Evolutionary conservation across 2,797 vertebrate genomes (phyloP).

Genomic region (Sternarchorhynchus goeldii): DNA sequence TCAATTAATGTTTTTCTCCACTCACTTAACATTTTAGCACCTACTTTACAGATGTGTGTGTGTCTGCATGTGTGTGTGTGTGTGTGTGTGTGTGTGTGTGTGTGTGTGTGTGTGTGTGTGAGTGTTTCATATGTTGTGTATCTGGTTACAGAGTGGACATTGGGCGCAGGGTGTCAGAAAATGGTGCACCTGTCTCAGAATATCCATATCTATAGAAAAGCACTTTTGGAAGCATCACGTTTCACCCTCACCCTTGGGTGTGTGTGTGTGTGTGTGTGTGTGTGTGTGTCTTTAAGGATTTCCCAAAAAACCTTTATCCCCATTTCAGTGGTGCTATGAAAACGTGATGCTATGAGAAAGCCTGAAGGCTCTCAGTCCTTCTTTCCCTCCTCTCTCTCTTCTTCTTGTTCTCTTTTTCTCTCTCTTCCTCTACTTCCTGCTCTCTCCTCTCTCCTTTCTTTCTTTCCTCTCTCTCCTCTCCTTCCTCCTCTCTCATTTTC

Average conservation of each 20-base stretch:
- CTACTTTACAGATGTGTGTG: background rate
- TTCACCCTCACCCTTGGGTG: constrained; percentile 14
- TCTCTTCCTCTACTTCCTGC: too few species aligned
- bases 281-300: constrained; percentile 7
- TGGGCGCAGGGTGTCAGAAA: constrained; percentile 40
- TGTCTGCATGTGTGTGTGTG: too few species aligned
- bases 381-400: background rate
- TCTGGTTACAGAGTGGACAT: constrained; percentile 46
- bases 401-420: too few species aligned
- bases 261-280: constrained; percentile 13
- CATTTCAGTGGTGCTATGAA: background rate
- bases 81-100: background rate
- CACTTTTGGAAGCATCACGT: constrained; percentile 42
- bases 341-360: constrained; percentile 14
- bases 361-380: background rate
- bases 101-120: constrained; percentile 31
- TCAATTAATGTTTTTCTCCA: constrained; percentile 16
- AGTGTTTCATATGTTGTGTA: constrained; percentile 25
- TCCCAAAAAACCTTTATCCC: constrained; percentile 5
- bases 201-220: constrained; percentile 39
- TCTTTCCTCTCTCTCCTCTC: too few species aligned
- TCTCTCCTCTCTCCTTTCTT: too few species aligned
- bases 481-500: too few species aligned
- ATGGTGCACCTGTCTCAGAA: constrained; percentile 54
- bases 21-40: constrained; percentile 14